phyloP scores from a whole-genome alignment of 2,797 vertebrate genomes.

The Gymnopithys bicolor region DNA sequence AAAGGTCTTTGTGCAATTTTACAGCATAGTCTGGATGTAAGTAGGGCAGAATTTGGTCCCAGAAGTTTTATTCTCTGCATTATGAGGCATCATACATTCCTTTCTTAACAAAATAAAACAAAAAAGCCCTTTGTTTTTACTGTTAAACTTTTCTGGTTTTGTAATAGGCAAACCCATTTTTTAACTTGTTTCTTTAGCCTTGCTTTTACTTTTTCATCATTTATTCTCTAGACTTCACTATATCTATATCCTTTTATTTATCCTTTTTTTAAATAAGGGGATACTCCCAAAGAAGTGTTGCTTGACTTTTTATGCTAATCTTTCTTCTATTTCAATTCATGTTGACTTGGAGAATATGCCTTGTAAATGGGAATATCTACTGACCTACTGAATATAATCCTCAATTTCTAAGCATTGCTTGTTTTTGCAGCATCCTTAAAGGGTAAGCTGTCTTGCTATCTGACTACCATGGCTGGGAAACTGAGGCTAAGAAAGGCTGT shows the following conservation, averaged over 20 bases:
- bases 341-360: slow-evolving; percentile 50
- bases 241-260: background rate
- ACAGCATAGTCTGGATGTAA: background rate
- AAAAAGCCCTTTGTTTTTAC: background rate
- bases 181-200: background rate
- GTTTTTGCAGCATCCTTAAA: slow-evolving; percentile 57
- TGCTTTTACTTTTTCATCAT: background rate
- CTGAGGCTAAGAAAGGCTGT: slow-evolving; percentile 51
- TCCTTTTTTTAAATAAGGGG: background rate
- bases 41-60: background rate
- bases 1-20: slow-evolving; percentile 46
- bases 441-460: slow-evolving; percentile 51
- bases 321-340: background rate
- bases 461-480: slow-evolving; percentile 56
- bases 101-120: background rate
- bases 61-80: background rate
- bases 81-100: background rate
- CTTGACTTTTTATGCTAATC: slow-evolving; percentile 36
- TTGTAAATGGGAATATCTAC: slow-evolving; percentile 33
- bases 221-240: background rate
- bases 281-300: background rate
- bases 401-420: slow-evolving; percentile 41
- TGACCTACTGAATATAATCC: slow-evolving; percentile 40
- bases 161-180: background rate
- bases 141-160: background rate